Evolutionary conservation across 2,888 invertebrate species (phyloP), one percentile per base, ranked within the genome.

Genomic region (Aleiodes leptofemur): DNA sequence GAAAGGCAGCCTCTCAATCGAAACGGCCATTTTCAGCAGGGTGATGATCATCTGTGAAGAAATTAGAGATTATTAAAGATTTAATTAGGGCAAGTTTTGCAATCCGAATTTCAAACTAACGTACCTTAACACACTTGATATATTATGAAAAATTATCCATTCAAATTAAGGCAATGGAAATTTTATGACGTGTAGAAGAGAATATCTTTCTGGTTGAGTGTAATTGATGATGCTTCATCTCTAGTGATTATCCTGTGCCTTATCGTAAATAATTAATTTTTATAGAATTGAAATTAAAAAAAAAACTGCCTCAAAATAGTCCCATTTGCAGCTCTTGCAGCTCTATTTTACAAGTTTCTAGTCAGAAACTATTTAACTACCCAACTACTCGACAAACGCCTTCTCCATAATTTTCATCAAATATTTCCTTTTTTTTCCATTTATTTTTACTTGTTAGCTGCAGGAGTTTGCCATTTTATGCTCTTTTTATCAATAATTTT

Each of bases 1-100:
- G 96, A 97, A 91, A 92, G 96, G 69, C 96, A 96, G 87, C 96
- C 96, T 2, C 90, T 97, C 81, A 95, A 95, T 89, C 92, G 96
- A 80, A 94, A 95, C 83, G 94, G 94, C 64, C 91, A 92, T 78
- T 88, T 85, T 70, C 82, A 83, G 16, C 85, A 86, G 31, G 85
- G 82, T 9, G 85, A 86, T 50, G 85, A 86, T 71, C 85, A 84
- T 64, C 81, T 80, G 76, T 79, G 38, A 78, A 53, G 9, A 9
- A n/a, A 38, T 31, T 59, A 31, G 4, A 11, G 13, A 14, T 29
- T 48, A 4, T 29, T 23, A 50, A 16, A 43, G 0, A 64, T 16
- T 51, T 7, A 68, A 68, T 68, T 68, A 50, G 23, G 23, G 13
- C 38, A 56, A 51, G 34, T 55, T 64, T 76, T 34, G 72, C 53